Evolutionary conservation across 2,888 invertebrate genomes (phyloP), one percentile per base, ranked within the genome.

Genomic region (Drosophila fungiperda): DNA sequence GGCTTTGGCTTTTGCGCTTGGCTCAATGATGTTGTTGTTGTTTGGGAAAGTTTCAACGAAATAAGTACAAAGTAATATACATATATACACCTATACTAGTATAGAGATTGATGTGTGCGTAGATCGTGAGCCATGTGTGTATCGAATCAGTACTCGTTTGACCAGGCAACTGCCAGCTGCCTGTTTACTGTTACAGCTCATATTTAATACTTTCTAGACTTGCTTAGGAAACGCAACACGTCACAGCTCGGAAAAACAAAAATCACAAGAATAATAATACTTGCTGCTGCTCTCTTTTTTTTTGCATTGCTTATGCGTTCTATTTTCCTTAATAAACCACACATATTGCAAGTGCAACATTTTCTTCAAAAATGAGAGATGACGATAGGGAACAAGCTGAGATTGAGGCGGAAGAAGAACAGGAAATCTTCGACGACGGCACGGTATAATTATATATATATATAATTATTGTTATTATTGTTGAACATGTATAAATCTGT

Each of bases 191-290:
- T 57, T 62, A 33, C 61, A 58, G 68, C 65, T 83, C 63, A 83
- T 75, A 79, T 76, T 89, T 55, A 85, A 87, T 85, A 85, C 85
- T 89, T 89, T 86, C 89, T 83, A 89, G 89, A 89, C 89, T 79
- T 66, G 77, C 76, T 70, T 55, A 67, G 77, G 77, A 84, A 76
- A 53, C 69, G 87, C 76, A 80, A 87, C 85, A 89, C 85, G 89
- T 86, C 87, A 87, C 77, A 63, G 62, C 66, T 68, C 76, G 49
- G 59, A 42, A 9, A 71, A 69, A 63, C 40, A 68, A 12, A 70
- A 59, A 53, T 33, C 8, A 58, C 71, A 69, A 67, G 55, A 75
- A 29, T 74, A 61, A 52, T 45, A 60, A 63, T 38, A 60, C 17
- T 36, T 36, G 7, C 23, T 8, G 23, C 49, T 33, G 38, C 33